Evolutionary conservation across 2,113 vertebrate species (phyloP).

Genomic region (Neolamprologus toae): DNA sequence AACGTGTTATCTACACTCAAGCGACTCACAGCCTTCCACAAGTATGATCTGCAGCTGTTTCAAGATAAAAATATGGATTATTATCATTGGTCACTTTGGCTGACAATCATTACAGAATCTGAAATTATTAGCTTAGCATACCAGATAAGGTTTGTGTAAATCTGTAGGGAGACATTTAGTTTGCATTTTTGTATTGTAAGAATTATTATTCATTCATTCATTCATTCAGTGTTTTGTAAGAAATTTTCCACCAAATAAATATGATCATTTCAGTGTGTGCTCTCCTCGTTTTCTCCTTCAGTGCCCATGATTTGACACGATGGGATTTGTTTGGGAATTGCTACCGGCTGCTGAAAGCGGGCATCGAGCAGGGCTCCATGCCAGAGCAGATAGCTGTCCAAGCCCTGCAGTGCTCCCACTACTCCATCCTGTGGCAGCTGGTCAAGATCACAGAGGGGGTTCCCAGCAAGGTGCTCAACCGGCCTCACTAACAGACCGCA

Average conservation of each 20-base stretch:
- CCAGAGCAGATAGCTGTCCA: slow-evolving; percentile 98
- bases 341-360: slow-evolving; percentile 94
- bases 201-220: not conserved
- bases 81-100: not conserved
- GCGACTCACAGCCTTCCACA: slow-evolving; percentile 96
- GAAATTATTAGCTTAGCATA: not conserved
- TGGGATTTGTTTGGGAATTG: slow-evolving; percentile 98
- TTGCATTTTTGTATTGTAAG: not conserved
- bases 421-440: slow-evolving; percentile 98
- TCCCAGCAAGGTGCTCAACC: slow-evolving; percentile 82
- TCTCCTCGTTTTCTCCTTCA: slow-evolving; percentile 38
- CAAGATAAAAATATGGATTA: not conserved
- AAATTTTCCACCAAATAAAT: not conserved
- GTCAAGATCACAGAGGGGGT: slow-evolving; percentile 96
- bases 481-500: not conserved
- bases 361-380: slow-evolving; percentile 98
- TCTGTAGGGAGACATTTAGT: not conserved
- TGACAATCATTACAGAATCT: not conserved
- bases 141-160: not conserved
- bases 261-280: not conserved
- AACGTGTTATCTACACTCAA: slow-evolving; percentile 95
- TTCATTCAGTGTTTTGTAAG: not conserved
- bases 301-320: slow-evolving; percentile 94
- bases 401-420: slow-evolving; percentile 98
- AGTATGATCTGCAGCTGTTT: slow-evolving; percentile 72